Conservation (phyloP, 2,888 invertebrate species). For the Cetonia aurata region DNA sequence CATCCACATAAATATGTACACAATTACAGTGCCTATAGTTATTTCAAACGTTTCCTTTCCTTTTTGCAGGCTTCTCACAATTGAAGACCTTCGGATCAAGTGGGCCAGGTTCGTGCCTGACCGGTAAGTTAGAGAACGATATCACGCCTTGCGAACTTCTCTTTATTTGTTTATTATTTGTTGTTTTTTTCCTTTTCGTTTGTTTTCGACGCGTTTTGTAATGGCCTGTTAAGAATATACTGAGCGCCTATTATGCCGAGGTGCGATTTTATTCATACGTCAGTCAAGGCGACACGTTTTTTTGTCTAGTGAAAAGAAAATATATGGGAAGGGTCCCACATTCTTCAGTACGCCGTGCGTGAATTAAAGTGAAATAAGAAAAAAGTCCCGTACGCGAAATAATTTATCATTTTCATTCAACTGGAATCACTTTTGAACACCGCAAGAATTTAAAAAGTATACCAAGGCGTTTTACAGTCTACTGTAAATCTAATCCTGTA, state of each 20-base stretch:
- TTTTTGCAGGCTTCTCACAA: constrained; percentile 73
- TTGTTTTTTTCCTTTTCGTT: constrained; percentile 22
- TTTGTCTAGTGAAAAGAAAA: constrained; percentile 39
- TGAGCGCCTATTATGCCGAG: constrained; percentile 49
- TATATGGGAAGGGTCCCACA: constrained; percentile 33
- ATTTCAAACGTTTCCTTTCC: not conserved
- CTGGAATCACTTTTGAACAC: not conserved
- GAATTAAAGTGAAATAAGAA: not conserved
- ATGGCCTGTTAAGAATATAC: constrained; percentile 42
- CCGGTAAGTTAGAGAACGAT: constrained; percentile 67
- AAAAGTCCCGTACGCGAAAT: constrained; percentile 16
- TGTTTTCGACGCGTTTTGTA: constrained; percentile 25
- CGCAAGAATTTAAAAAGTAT: too few relatives aligned
- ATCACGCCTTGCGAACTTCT: constrained; percentile 32
- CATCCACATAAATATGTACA: too few relatives aligned
- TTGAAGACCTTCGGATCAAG: constrained; percentile 76
- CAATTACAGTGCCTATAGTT: too few relatives aligned
- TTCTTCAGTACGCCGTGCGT: constrained; percentile 1
- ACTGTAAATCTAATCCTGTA: not conserved
- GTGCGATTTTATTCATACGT: constrained; percentile 52
- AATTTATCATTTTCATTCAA: constrained; percentile 14
- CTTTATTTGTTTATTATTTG: constrained; percentile 27
- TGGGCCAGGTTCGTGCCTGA: constrained; percentile 74
- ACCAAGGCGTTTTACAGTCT: too few relatives aligned
- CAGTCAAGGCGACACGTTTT: constrained; percentile 55